Conservation (phyloP, 2,888 invertebrate species). For the Horisme vitalbata region DNA sequence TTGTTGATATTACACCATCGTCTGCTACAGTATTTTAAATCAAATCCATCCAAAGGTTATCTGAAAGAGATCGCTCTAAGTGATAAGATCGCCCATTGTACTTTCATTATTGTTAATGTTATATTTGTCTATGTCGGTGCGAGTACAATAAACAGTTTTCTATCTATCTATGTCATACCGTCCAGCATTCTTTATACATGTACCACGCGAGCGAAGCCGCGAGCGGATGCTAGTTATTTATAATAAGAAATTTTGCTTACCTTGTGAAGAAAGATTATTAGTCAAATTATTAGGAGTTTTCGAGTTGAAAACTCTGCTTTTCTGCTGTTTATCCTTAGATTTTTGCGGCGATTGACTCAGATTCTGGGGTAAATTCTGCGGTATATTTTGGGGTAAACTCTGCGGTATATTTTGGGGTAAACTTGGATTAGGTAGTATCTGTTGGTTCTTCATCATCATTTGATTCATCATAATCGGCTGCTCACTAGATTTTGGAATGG, state of each 20-base stretch:
- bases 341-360: conserved; percentile 50
- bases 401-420: conserved; percentile 32
- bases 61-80: too few relatives aligned
- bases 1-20: too few relatives aligned
- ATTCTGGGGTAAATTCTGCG: conserved; percentile 32
- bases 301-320: conserved; percentile 58
- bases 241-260: conserved; percentile 24
- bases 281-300: conserved; percentile 47
- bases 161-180: too few relatives aligned
- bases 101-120: too few relatives aligned
- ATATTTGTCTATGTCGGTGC: too few relatives aligned
- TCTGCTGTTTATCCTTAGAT: conserved; percentile 50
- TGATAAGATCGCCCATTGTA: too few relatives aligned
- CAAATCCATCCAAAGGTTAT: too few relatives aligned
- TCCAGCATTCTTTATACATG: too few relatives aligned
- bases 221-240: too few relatives aligned
- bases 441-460: conserved; percentile 41
- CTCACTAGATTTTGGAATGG: conserved; percentile 57
- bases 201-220: too few relatives aligned
- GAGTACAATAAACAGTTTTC: too few relatives aligned
- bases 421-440: conserved; percentile 33
- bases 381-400: conserved; percentile 28
- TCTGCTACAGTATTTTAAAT: too few relatives aligned
- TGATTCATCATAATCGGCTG: conserved; percentile 50
- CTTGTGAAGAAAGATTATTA: conserved; percentile 32